phyloP scores from a whole-genome alignment of 2,113 vertebrate species.

The Erythrolamprus reginae region DNA sequence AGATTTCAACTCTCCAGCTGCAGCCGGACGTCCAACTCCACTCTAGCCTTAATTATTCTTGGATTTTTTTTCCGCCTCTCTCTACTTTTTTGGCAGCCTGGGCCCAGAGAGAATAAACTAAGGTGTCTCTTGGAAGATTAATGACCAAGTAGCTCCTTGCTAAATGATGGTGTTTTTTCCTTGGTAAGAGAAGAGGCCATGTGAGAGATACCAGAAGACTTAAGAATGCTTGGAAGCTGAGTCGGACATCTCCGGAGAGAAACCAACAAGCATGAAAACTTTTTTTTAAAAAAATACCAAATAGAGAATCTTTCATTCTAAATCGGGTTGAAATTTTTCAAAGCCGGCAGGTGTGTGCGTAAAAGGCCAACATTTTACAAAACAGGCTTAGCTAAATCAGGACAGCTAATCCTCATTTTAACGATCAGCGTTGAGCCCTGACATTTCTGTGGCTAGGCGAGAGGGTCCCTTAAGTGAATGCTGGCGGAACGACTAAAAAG shows the following conservation, averaged over 20 bases:
- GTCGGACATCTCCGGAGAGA: not conserved
- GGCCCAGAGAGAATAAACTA: conserved; percentile 50
- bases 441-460: not conserved
- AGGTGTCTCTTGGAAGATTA: conserved; percentile 36
- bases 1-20: conserved; percentile 1
- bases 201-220: conserved; percentile 17
- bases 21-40: conserved; percentile 18
- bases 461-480: too few relatives aligned
- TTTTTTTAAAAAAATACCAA: too few relatives aligned
- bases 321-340: not conserved
- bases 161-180: conserved; percentile 24
- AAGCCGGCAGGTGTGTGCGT: not conserved
- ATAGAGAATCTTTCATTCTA: too few relatives aligned
- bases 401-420: not conserved
- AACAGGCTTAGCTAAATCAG: not conserved
- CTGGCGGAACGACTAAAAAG: too few relatives aligned
- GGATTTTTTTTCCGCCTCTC: conserved; percentile 6
- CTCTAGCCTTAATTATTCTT: conserved; percentile 33
- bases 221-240: conserved; percentile 36
- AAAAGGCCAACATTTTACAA: not conserved
- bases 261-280: not conserved
- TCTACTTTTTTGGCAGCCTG: conserved; percentile 14
- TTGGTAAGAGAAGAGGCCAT: not conserved
- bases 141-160: conserved; percentile 46
- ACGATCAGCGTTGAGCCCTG: accelerated